A percentile compares a stretch with the other conserved stretches of the same genome.
Conservation (phyloP, 1,140 invertebrate genomes). For the Cryptotermes secundus region DNA sequence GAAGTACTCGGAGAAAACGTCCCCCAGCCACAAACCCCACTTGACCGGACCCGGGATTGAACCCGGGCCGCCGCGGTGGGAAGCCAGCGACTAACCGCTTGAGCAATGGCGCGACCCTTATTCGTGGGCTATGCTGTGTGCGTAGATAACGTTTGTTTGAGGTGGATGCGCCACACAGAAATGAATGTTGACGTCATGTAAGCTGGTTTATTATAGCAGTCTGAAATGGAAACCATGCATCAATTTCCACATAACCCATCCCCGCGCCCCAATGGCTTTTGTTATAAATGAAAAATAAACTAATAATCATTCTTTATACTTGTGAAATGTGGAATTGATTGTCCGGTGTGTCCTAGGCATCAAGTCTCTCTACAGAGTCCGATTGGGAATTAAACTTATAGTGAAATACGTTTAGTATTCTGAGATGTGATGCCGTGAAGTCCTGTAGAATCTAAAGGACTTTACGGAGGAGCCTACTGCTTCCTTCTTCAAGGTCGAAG, state of each 20-base stretch:
- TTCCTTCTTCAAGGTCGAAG: too few species aligned
- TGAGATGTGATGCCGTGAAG: too few species aligned
- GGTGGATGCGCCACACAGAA: neutral
- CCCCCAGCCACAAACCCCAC: too few species aligned
- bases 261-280: neutral
- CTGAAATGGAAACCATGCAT: slow-evolving; percentile 17
- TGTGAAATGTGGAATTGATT: slow-evolving; percentile 14
- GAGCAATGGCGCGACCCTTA: too few species aligned
- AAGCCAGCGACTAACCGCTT: too few species aligned
- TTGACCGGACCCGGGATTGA: too few species aligned
- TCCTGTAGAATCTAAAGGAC: too few species aligned
- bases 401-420: neutral
- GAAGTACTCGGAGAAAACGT: too few species aligned
- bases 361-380: neutral
- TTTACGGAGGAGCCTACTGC: too few species aligned
- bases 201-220: slow-evolving; percentile 9
- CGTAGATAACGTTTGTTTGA: too few species aligned
- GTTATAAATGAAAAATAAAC: neutral
- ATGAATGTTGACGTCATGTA: neutral
- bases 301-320: neutral
- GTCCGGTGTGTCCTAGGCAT: neutral
- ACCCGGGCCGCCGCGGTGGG: too few species aligned
- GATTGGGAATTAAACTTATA: neutral
- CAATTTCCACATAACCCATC: neutral
- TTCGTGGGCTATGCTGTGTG: too few species aligned